Percentiles rank a stretch among this genome's conserved stretches.
phyloP scores from a whole-genome alignment of 2,888 invertebrate genomes.

The Camponotus fellah region DNA sequence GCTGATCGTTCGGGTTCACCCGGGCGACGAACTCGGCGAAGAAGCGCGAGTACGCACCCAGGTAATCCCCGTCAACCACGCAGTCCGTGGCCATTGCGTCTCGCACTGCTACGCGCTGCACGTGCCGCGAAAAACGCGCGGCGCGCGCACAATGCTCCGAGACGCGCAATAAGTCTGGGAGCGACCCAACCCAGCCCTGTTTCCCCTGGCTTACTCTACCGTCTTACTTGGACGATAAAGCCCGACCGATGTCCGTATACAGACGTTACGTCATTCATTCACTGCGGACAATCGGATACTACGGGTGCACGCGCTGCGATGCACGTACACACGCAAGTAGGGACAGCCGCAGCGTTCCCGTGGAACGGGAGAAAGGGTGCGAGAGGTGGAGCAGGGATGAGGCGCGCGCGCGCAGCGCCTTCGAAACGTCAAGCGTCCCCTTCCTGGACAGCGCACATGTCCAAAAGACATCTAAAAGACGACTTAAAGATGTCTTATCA shows the following conservation, averaged over 20 bases:
- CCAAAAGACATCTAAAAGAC: too few species aligned
- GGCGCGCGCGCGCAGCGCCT: conserved; percentile 54
- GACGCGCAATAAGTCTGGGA: not conserved
- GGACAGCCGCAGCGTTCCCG: not conserved
- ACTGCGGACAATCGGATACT: conserved; percentile 28
- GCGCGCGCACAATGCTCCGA: not conserved
- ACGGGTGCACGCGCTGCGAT: not conserved
- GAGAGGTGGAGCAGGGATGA: conserved; percentile 43
- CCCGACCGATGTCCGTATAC: conserved; percentile 75
- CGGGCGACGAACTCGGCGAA: conserved; percentile 91
- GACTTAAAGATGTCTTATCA: too few species aligned
- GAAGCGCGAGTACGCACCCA: conserved; percentile 90
- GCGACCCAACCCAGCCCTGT: too few species aligned
- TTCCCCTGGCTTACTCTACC: not conserved
- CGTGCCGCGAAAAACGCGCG: conserved; percentile 35
- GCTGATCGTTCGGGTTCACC: conserved; percentile 91
- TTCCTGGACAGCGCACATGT: too few species aligned
- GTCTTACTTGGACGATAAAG: not conserved
- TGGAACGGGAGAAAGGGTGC: not conserved
- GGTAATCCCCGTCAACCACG: conserved; percentile 88
- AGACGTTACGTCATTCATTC: conserved; percentile 80
- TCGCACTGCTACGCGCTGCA: conserved; percentile 40
- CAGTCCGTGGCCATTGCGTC: conserved; percentile 77
- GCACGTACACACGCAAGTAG: not conserved
- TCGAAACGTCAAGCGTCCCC: conserved; percentile 63